phyloP scores from a whole-genome alignment of 2,113 vertebrate species.

The Mustelus asterias region DNA sequence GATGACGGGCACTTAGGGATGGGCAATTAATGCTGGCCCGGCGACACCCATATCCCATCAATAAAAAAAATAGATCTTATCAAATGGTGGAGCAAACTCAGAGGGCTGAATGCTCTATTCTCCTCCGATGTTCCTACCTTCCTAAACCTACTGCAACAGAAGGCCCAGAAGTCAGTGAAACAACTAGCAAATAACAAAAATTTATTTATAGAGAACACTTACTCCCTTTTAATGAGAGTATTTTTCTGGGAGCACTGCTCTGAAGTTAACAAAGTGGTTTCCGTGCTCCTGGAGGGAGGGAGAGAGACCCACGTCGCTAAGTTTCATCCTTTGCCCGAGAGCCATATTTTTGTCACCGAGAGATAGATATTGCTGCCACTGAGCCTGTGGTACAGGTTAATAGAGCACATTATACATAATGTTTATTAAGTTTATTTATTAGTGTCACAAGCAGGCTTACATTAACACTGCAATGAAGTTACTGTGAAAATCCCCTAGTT shows the following conservation, averaged over 20 bases:
- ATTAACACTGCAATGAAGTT: too few species aligned
- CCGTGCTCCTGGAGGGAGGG: background rate
- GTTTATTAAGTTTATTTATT: too few species aligned
- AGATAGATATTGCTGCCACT: background rate
- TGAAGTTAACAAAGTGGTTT: background rate
- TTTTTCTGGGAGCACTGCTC: background rate
- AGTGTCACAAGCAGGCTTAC: too few species aligned
- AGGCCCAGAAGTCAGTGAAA: background rate
- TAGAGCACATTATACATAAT: background rate
- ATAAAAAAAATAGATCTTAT: too few species aligned
- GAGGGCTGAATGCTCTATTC: too few species aligned
- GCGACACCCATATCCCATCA: too few species aligned
- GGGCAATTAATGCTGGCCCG: too few species aligned
- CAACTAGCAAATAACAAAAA: background rate
- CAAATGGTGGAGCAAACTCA: too few species aligned
- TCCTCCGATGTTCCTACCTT: too few species aligned
- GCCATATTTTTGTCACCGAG: background rate
- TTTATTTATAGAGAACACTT: background rate
- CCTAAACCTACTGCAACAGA: too few species aligned
- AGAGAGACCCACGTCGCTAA: background rate
- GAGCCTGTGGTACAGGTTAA: background rate
- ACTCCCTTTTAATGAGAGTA: background rate
- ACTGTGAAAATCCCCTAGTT: too few species aligned
- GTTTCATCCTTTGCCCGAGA: background rate
- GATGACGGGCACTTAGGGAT: too few species aligned